Conservation (phyloP, 2,797 vertebrate species). For the Melanotaenia nigrans region DNA sequence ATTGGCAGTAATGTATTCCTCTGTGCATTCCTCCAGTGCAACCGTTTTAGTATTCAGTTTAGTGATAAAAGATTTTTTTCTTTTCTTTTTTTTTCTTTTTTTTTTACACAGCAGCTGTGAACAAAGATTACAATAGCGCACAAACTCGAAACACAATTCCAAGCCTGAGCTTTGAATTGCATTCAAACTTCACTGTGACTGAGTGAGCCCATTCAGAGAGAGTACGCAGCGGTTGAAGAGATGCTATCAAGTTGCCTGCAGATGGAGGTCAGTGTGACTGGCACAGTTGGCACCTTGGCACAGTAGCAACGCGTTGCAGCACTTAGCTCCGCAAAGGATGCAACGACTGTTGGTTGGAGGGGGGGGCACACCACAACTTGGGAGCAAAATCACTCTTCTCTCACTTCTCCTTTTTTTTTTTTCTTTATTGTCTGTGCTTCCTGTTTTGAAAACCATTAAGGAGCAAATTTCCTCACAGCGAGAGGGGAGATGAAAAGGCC, state of each 20-base stretch:
- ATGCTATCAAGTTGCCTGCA: slow-evolving; percentile 81
- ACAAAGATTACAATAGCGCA: slow-evolving; percentile 79
- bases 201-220: slow-evolving; percentile 76
- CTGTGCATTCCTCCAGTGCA: slow-evolving; percentile 78
- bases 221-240: slow-evolving; percentile 72
- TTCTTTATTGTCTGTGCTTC: slow-evolving; percentile 82
- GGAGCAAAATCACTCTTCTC: slow-evolving; percentile 72
- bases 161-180: slow-evolving; percentile 78
- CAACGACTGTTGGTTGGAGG: slow-evolving; percentile 44
- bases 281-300: slow-evolving; percentile 83
- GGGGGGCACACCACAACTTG: slow-evolving; percentile 11
- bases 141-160: slow-evolving; percentile 80
- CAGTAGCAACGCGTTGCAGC: slow-evolving; percentile 58
- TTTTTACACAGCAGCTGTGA: slow-evolving; percentile 80
- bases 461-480: slow-evolving; percentile 86
- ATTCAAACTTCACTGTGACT: slow-evolving; percentile 78
- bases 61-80: slow-evolving; percentile 76
- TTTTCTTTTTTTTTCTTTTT: slow-evolving; percentile 58
- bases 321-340: slow-evolving; percentile 74
- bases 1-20: slow-evolving; percentile 78
- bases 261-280: slow-evolving; percentile 83
- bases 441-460: slow-evolving; percentile 90
- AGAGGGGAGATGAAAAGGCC: slow-evolving; percentile 80
- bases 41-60: slow-evolving; percentile 73
- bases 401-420: slow-evolving; percentile 73